A percentile compares a stretch with the other conserved stretches of the same genome.
phyloP scores from a whole-genome alignment of 1,140 invertebrate genomes.

The Bombus impatiens region DNA sequence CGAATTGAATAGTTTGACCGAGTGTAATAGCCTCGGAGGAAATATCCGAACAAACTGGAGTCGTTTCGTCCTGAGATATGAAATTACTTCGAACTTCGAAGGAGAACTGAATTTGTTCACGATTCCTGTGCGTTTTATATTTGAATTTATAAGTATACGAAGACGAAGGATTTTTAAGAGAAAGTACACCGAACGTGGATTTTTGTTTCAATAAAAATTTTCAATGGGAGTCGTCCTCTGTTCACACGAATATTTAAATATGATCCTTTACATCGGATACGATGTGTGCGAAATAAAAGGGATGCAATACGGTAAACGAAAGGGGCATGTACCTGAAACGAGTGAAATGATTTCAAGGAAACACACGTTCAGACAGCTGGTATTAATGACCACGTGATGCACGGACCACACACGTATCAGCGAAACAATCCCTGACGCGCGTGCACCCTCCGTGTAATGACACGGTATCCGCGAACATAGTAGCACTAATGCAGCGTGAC shows the following conservation, averaged over 20 bases:
- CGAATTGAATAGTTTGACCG: slow-evolving; percentile 33
- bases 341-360: slow-evolving; percentile 34
- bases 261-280: slow-evolving; percentile 11
- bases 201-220: not conserved
- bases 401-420: slow-evolving; percentile 67
- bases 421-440: slow-evolving; percentile 59
- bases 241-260: not conserved
- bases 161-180: not conserved
- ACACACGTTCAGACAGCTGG: slow-evolving; percentile 10
- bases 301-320: not conserved
- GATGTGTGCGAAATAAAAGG: not conserved
- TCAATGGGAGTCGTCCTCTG: too few relatives aligned
- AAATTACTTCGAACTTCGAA: not conserved
- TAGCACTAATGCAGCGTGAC: slow-evolving; percentile 65
- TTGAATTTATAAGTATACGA: too few relatives aligned
- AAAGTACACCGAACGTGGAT: not conserved
- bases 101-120: not conserved
- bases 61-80: not conserved
- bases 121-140: not conserved
- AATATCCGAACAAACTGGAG: not conserved
- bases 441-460: slow-evolving; percentile 62
- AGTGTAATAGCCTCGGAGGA: not conserved
- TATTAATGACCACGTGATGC: slow-evolving; percentile 57
- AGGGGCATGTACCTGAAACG: not conserved
- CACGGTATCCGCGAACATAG: slow-evolving; percentile 56